phyloP scores from a whole-genome alignment of 2,113 vertebrate genomes.

The Ciconia boyciana region DNA sequence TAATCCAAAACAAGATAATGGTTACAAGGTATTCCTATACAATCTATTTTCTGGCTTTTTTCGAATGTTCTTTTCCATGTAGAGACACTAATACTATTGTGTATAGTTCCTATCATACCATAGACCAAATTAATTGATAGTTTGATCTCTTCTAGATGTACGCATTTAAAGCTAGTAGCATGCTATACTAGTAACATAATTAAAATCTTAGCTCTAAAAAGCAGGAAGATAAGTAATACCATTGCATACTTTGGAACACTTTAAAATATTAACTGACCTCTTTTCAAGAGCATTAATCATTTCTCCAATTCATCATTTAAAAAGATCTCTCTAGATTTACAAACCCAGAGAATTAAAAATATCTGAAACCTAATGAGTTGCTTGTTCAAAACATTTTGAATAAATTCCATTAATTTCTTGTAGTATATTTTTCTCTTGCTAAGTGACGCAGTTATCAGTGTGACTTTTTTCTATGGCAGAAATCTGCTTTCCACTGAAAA shows the following conservation, averaged over 20 bases:
- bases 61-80: neutral
- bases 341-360: neutral
- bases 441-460: neutral
- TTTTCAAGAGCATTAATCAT: neutral
- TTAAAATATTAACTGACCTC: neutral
- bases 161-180: neutral
- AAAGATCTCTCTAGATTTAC: neutral
- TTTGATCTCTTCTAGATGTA: neutral
- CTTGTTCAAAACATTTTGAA: neutral
- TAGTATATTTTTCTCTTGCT: neutral
- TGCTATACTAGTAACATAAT: neutral
- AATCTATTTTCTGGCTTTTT: neutral
- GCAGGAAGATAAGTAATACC: neutral
- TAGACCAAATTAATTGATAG: neutral
- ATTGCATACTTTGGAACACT: neutral
- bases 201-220: neutral
- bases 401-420: neutral
- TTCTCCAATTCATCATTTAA: neutral
- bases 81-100: neutral
- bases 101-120: neutral
- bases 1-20: conserved; percentile 97
- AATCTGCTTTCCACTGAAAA: neutral
- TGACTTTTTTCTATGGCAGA: neutral
- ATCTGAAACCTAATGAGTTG: neutral
- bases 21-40: conserved; percentile 87